Conservation (phyloP, 2,888 invertebrate genomes). For the Archaeoteleia sp. region DNA sequence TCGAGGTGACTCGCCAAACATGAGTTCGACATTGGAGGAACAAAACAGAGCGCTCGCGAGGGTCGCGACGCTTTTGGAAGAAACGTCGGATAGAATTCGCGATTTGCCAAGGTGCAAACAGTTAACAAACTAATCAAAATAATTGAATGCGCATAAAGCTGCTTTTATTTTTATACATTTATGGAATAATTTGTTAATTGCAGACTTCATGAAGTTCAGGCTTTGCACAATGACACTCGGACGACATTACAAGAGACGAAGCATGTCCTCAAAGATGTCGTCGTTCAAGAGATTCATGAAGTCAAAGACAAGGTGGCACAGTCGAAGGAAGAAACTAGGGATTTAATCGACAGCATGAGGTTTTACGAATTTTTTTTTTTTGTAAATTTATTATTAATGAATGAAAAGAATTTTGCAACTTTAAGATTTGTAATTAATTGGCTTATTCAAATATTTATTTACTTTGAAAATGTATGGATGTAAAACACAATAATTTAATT, state of each 20-base stretch:
- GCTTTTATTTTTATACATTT: conserved; percentile 56
- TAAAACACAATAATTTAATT: too few species aligned
- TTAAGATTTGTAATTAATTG: too few species aligned
- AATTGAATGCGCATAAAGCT: too few species aligned
- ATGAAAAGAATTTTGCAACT: too few species aligned
- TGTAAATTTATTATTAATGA: too few species aligned
- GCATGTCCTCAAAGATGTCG: conserved; percentile 72
- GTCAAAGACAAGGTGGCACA: conserved; percentile 78
- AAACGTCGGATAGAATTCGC: conserved; percentile 60
- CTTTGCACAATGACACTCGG: conserved; percentile 80
- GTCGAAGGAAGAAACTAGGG: conserved; percentile 77
- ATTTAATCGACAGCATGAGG: conserved; percentile 79
- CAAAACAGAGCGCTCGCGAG: conserved; percentile 59
- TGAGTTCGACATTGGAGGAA: conserved; percentile 56
- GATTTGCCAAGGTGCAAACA: conserved; percentile 68
- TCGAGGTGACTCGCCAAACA: conserved; percentile 31
- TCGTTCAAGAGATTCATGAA: conserved; percentile 74
- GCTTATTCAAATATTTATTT: too few species aligned
- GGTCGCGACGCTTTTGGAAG: conserved; percentile 63
- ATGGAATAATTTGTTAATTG: too few species aligned
- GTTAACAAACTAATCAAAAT: too few species aligned
- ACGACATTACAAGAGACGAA: conserved; percentile 78
- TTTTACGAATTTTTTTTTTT: too few species aligned
- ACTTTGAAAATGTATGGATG: too few species aligned
- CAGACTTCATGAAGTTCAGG: conserved; percentile 76